Evolutionary conservation across 2,888 invertebrate species (phyloP).

Genomic region (Drosophila meridionalis): DNA sequence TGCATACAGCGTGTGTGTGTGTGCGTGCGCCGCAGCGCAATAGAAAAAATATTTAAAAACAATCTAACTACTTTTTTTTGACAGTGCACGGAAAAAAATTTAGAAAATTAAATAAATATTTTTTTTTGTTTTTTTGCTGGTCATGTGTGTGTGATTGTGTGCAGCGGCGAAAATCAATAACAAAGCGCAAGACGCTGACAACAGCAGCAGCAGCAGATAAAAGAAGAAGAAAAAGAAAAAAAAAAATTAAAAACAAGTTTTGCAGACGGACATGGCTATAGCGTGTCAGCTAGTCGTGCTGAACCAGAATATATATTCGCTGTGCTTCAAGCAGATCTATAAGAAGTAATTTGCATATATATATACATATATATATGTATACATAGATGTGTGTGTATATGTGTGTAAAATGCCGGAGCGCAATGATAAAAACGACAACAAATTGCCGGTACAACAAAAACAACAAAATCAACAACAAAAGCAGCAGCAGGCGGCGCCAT

Average conservation of each 20-base stretch:
- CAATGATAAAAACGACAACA: slow-evolving; percentile 55
- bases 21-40: slow-evolving; percentile 68
- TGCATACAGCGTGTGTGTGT: slow-evolving; percentile 33
- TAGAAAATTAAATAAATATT: slow-evolving; percentile 21
- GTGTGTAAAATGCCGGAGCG: slow-evolving; percentile 36
- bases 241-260: slow-evolving; percentile 20
- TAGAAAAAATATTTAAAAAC: slow-evolving; percentile 49
- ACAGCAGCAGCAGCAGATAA: slow-evolving; percentile 6
- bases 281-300: slow-evolving; percentile 15
- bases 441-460: slow-evolving; percentile 54
- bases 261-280: slow-evolving; percentile 21
- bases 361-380: neutral
- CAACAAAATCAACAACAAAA: slow-evolving; percentile 34
- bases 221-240: neutral
- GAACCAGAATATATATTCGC: slow-evolving; percentile 23
- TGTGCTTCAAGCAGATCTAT: slow-evolving; percentile 15
- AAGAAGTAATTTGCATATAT: slow-evolving; percentile 13
- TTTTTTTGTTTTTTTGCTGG: slow-evolving; percentile 14
- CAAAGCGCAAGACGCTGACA: slow-evolving; percentile 50
- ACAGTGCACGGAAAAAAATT: slow-evolving; percentile 22
- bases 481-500: slow-evolving; percentile 37
- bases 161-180: slow-evolving; percentile 70
- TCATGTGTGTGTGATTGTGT: slow-evolving; percentile 57
- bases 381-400: neutral
- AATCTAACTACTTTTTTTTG: slow-evolving; percentile 46